phyloP scores from a whole-genome alignment of 2,113 vertebrate genomes.

The Corythoichthys intestinalis region DNA sequence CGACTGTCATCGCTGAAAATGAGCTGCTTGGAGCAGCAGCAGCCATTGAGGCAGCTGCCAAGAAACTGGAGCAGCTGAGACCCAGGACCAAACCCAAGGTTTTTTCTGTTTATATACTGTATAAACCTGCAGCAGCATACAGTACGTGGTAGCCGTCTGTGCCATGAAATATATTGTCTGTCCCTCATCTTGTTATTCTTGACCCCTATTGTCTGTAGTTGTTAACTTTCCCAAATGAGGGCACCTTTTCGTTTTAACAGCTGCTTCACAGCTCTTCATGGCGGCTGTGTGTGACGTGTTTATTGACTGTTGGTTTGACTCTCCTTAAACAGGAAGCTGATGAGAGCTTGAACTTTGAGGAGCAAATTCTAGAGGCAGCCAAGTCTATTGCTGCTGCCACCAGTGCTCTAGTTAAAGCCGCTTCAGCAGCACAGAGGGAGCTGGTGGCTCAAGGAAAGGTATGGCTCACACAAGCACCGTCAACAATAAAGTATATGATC shows the following conservation, averaged over 20 bases:
- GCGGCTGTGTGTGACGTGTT: not conserved
- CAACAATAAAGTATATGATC: too few relatives aligned
- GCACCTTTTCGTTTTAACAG: not conserved
- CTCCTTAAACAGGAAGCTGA: conserved; percentile 84
- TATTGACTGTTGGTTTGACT: conserved; percentile 11
- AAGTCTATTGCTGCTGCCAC: conserved; percentile 97
- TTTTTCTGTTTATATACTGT: conserved; percentile 5
- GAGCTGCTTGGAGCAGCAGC: conserved; percentile 92
- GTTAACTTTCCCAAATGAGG: not conserved
- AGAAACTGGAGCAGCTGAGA: conserved; percentile 96
- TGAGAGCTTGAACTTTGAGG: conserved; percentile 96
- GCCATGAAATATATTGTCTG: too few relatives aligned
- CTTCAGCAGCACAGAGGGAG: conserved; percentile 93
- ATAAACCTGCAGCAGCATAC: not conserved
- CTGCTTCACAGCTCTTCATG: conserved; percentile 2
- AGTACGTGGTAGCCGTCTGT: not conserved
- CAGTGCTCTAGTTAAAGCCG: conserved; percentile 94
- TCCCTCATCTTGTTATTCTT: not conserved
- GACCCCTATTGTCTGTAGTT: not conserved
- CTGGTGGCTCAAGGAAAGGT: conserved; percentile 98
- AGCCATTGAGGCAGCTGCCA: conserved; percentile 96
- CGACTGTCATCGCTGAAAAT: conserved; percentile 94
- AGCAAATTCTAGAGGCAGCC: conserved; percentile 96
- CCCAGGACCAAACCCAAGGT: conserved; percentile 96
- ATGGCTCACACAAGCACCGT: conserved; percentile 16